Base-by-base conservation (phyloP, 2,888 invertebrate species). In the Cephus pygmeus region DNA sequence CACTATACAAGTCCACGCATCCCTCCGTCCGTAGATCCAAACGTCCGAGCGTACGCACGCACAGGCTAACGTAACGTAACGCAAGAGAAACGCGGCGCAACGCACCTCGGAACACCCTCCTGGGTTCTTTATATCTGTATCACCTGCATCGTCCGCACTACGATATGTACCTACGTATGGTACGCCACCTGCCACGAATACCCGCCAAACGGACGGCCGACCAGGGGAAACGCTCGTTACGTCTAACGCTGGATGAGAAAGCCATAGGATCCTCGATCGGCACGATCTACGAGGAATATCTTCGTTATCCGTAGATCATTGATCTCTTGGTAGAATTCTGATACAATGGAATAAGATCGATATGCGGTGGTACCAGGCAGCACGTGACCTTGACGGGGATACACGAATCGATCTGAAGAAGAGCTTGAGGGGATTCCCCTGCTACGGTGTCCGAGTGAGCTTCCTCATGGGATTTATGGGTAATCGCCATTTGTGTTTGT, bases 161-260 rank as follows among this genome's bases (percentile, higher is more conserved):
- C 71, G 79, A 36, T 76, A 56, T 69, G 74, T 80, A 81, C 78
- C 80, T 80, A 76, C 80, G 79, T 77, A 79, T 77, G 77, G 80
- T 81, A 82, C 80, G 81, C 82, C 84, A 86, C 86, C 86, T 85
- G 85, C 84, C 82, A 80, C 79, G 73, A 68, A 73, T 78, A 83
- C 81, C 79, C 77, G 77, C 79, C 81, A 78, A 81, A 78, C 78
- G 81, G 79, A 79, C 75, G 76, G 77, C 76, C 74, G 69, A 79
- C 69, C 74, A 76, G 79, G 80, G 81, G 79, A 82, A 83, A 80
- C 36, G 78, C 31, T 31, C 31, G 31, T 71, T 71, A 71, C 71
- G 71, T 34, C 33, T 56, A 56, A 56, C 56, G 56, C 23, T 56
- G 23, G 56, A 56, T 56, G 56, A 1, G 9, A 23, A 56, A 56